A percentile compares a stretch with the other conserved stretches of the same genome.
phyloP scores from a whole-genome alignment of 2,113 vertebrate genomes.

The Polyodon spathula region DNA sequence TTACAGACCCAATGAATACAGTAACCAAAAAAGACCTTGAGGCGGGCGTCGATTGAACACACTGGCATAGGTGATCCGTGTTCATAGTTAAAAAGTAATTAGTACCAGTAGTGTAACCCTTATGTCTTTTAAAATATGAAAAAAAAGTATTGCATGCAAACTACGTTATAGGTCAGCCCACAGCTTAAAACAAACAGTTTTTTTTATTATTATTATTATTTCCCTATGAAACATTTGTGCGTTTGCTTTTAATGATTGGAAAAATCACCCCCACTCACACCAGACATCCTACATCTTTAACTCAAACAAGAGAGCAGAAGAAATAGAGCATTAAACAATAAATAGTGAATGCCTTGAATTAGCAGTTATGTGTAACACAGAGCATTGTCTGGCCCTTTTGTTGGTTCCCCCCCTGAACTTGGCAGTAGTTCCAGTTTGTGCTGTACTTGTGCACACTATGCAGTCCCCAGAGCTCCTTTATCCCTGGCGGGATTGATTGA shows the following conservation, averaged over 20 bases:
- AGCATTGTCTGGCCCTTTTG: conserved; percentile 35
- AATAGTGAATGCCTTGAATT: conserved; percentile 17
- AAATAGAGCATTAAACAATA: background rate
- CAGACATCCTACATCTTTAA: no score
- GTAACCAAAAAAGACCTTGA: background rate
- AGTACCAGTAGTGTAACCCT: background rate
- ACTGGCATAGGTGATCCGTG: background rate
- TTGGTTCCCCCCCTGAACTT: conserved; percentile 49
- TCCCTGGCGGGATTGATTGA: conserved; percentile 56
- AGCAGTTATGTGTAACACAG: conserved; percentile 28
- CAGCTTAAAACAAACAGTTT: no score
- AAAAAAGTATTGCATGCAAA: no score
- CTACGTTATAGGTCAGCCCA: no score
- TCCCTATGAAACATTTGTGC: no score
- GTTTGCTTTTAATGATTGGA: no score
- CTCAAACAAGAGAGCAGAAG: no score
- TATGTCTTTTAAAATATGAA: no score
- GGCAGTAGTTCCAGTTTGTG: conserved; percentile 39
- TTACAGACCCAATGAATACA: conserved; percentile 18
- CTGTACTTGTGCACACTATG: conserved; percentile 28
- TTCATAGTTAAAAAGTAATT: background rate
- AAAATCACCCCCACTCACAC: no score
- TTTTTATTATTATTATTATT: no score
- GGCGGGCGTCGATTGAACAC: conserved; percentile 3
- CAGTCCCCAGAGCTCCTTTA: conserved; percentile 39